Conservation (phyloP, 1,140 invertebrate genomes). For the Hormaphis cornu region DNA sequence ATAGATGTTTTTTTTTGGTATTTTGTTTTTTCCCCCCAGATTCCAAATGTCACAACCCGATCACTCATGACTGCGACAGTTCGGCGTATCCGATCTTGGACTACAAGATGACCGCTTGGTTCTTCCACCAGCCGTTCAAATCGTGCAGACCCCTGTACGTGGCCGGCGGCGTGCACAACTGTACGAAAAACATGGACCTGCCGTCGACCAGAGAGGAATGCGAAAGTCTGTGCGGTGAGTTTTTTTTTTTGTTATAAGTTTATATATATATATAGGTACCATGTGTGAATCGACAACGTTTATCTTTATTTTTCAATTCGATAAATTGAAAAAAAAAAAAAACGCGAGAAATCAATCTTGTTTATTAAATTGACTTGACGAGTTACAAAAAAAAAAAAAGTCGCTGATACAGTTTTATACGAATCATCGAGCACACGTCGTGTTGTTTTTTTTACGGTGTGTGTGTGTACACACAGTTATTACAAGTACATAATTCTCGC, state of each 20-base stretch:
- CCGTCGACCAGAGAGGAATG: slow-evolving; percentile 11
- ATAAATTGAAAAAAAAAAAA: too few relatives aligned
- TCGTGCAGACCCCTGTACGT: slow-evolving; percentile 5
- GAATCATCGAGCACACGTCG: too few relatives aligned
- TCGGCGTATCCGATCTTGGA: slow-evolving; percentile 2
- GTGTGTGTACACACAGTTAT: too few relatives aligned
- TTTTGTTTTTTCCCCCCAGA: not conserved
- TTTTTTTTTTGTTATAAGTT: not conserved
- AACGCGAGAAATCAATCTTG: too few relatives aligned
- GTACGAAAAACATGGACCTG: not conserved
- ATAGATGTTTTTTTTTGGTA: too few relatives aligned
- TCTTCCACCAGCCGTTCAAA: slow-evolving; percentile 2
- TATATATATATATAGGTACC: not conserved
- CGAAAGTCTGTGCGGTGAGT: slow-evolving; percentile 12
- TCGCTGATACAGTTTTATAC: too few relatives aligned
- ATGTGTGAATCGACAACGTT: not conserved
- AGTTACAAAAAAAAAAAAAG: too few relatives aligned
- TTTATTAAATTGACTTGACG: too few relatives aligned
- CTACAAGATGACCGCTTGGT: not conserved
- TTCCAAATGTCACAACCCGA: not conserved
- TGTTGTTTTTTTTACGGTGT: too few relatives aligned
- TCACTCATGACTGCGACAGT: not conserved
- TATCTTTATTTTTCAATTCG: too few relatives aligned
- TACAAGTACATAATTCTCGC: too few relatives aligned
- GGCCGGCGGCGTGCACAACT: not conserved